phyloP scores from a whole-genome alignment of 2,797 vertebrate genomes.

The Enteromius treurensis region DNA sequence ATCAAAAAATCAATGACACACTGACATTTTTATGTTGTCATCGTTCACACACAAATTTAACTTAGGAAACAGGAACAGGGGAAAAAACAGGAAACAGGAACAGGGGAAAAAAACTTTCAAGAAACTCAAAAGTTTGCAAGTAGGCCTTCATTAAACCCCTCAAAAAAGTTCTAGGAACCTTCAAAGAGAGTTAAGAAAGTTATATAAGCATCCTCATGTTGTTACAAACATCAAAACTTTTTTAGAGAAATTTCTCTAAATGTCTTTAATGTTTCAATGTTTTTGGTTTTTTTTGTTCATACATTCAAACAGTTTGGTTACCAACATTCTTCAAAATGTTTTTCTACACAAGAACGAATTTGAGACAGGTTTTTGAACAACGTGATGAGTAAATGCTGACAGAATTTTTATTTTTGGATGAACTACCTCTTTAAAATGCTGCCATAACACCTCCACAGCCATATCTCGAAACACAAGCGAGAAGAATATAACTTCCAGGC shows the following conservation, averaged over 20 bases:
- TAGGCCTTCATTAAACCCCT: not conserved
- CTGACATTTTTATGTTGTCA: constrained; percentile 25
- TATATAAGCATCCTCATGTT: not conserved
- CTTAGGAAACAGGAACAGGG: not conserved
- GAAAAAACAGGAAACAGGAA: no score
- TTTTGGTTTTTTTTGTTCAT: not conserved
- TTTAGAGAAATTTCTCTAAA: not conserved
- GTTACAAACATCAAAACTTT: not conserved
- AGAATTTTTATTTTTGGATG: not conserved
- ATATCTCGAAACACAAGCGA: not conserved
- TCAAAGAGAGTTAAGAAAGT: no score
- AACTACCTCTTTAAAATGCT: not conserved
- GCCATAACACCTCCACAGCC: not conserved
- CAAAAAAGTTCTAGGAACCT: not conserved
- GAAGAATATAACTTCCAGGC: not conserved
- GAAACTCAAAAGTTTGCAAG: not conserved
- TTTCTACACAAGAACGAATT: not conserved
- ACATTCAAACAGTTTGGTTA: not conserved
- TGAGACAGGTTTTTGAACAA: not conserved
- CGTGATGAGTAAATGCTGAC: not conserved
- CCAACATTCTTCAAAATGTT: not conserved
- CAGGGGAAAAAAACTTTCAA: not conserved
- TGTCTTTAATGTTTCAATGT: no score
- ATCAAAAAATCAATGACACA: constrained; percentile 28
- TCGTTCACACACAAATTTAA: constrained; percentile 8